Base-by-base conservation (phyloP, 1,140 invertebrate species). In the Acromyrmex heyeri region DNA sequence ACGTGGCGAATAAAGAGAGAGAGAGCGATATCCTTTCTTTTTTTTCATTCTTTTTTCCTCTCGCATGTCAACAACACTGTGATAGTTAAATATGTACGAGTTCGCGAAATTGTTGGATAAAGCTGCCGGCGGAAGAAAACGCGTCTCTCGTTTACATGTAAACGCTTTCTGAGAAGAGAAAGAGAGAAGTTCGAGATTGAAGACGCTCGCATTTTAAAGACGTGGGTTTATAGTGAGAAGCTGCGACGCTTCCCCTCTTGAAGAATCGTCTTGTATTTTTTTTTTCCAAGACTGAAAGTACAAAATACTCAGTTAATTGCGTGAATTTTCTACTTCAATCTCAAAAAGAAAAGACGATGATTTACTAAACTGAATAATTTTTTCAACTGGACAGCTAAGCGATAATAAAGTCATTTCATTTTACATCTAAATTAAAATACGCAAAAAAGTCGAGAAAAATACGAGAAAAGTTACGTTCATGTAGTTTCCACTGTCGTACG, bases 91-190 rank as follows among this genome's bases (percentile, higher is more conserved):
- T 83, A 83, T 83, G 38, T 83, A 62, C 24, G 79, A 73, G 57
- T 73, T 83, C 14, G 69, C 55, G 79, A 73, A 83, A 86, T 86
- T 73, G 53, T 61, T 34, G 75, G 30, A 70, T 50, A 67, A 75
- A 67, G 59, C 59, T 62, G 53, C 59, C 34, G 48, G 48, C 27
- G 27, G 70, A 67, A 88, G 53, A 30, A 77, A 89, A 88, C 59
- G 79, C 70, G 81, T 65, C 64, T 87, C 21, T 61, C 65, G 73
- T 87, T 87, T 78, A 85, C 53, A 85, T 78, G 86, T 64, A 85
- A 72, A 50, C 30, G 70, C 44, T 70, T 65, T 59, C 61, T 70
- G n/a, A 55, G 24, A 73, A 34, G 53, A 82, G 38, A 14, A 50
- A 59, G 27, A 18, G 34, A 24, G 53, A 75, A n/a, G 30, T 70